Conservation (phyloP, 2,113 vertebrate species). For the Tautogolabrus adspersus region DNA sequence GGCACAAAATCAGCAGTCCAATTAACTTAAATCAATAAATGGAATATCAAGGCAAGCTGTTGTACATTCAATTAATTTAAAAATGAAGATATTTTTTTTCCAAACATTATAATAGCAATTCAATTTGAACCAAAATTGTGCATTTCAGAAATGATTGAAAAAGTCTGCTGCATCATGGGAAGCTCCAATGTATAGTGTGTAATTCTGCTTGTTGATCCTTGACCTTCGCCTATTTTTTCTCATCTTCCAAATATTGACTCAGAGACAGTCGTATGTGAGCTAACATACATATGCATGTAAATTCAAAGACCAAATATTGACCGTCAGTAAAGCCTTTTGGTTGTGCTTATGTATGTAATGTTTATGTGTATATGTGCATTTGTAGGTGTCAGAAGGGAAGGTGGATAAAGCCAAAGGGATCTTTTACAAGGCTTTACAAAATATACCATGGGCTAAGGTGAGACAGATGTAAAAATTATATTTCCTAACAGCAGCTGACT, state of each 20-base stretch:
- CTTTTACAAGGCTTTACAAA: constrained; percentile 96
- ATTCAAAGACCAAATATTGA: constrained; percentile 42
- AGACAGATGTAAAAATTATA: constrained; percentile 44
- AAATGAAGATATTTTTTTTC: neutral
- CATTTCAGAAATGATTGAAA: neutral
- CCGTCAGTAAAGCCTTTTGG: constrained; percentile 5
- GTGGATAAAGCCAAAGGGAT: constrained; percentile 90
- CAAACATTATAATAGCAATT: neutral
- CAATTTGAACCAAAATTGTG: neutral
- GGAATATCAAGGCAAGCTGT: too few species aligned
- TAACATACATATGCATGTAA: constrained; percentile 9
- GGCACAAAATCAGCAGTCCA: neutral
- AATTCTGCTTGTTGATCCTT: constrained; percentile 1
- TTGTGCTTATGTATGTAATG: neutral
- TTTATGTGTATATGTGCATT: constrained; percentile 31
- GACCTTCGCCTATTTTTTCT: neutral
- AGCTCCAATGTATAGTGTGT: neutral
- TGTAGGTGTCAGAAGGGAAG: constrained; percentile 89
- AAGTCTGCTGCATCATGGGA: neutral
- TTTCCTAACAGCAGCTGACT: neutral
- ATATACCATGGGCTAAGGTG: constrained; percentile 96
- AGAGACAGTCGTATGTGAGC: neutral
- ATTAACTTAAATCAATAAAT: neutral
- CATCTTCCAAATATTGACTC: constrained; percentile 23
- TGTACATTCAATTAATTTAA: neutral